phyloP scores from a whole-genome alignment of 2,888 invertebrate species.

The Biston betularia region DNA sequence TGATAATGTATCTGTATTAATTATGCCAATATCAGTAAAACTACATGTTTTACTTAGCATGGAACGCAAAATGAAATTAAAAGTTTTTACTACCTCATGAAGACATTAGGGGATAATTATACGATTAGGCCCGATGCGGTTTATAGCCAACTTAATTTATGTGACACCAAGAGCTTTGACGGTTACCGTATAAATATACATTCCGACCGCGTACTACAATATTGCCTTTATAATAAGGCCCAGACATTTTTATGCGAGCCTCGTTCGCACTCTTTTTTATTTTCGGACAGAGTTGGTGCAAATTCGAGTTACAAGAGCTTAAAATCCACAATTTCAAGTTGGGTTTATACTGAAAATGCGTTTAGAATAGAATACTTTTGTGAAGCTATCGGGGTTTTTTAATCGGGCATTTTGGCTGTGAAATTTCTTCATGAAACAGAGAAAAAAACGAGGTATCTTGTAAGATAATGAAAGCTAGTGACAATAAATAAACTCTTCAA shows the following conservation, averaged over 20 bases:
- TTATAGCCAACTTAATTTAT: constrained; percentile 53
- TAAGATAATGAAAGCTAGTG: too few relatives aligned
- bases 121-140: constrained; percentile 52
- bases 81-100: constrained; percentile 13
- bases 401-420: too few relatives aligned
- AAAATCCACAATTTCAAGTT: constrained; percentile 51
- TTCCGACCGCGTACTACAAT: constrained; percentile 69
- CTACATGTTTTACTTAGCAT: constrained; percentile 1
- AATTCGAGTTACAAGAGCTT: constrained; percentile 58
- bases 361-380: not conserved
- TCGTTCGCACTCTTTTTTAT: constrained; percentile 71
- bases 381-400: not conserved
- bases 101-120: constrained; percentile 47
- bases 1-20: too few relatives aligned
- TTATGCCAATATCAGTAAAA: not conserved
- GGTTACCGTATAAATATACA: constrained; percentile 65
- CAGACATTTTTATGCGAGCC: constrained; percentile 65
- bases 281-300: constrained; percentile 69
- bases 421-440: not conserved
- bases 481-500: too few relatives aligned
- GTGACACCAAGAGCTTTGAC: constrained; percentile 49
- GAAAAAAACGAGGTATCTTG: too few relatives aligned
- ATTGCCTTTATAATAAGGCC: constrained; percentile 75
- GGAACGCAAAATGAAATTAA: constrained; percentile 7
- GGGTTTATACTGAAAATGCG: constrained; percentile 38